Percentiles rank a stretch among this genome's conserved stretches.
Conservation (phyloP, 1,140 invertebrate genomes). For the Telenomus remus region DNA sequence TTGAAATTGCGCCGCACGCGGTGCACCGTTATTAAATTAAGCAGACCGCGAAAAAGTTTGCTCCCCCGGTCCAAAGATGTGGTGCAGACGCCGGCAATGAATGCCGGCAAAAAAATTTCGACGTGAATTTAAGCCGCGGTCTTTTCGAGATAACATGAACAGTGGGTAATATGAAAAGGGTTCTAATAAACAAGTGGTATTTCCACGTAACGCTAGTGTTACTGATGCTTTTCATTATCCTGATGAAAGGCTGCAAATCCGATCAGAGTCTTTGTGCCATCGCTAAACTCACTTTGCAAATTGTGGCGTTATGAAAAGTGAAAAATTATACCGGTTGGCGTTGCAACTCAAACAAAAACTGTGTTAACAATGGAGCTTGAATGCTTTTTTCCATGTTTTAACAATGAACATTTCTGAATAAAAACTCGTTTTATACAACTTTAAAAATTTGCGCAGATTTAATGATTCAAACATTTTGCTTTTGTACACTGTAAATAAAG, state of each 20-base stretch:
- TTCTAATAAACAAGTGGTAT: constrained; percentile 23
- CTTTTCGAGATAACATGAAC: constrained; percentile 16
- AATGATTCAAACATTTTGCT: no score
- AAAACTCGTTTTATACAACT: no score
- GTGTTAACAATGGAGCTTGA: no score
- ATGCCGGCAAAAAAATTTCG: constrained; percentile 7
- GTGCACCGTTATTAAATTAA: constrained; percentile 67
- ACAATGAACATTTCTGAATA: no score
- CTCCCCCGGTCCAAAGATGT: constrained; percentile 11
- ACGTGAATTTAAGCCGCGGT: not conserved
- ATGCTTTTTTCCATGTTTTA: no score
- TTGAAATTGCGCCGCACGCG: constrained; percentile 64
- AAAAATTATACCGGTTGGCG: no score
- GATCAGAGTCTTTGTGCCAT: constrained; percentile 2
- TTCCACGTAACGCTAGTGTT: not conserved
- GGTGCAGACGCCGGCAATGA: constrained; percentile 2
- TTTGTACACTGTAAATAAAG: no score
- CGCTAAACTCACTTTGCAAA: no score
- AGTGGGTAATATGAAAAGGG: constrained; percentile 12
- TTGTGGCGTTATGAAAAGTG: no score
- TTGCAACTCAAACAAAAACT: no score
- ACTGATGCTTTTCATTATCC: constrained; percentile 19
- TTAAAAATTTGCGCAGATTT: no score
- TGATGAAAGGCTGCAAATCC: constrained; percentile 10
- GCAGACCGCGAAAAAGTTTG: constrained; percentile 61